Base-by-base conservation (phyloP, 2,113 vertebrate genomes). In the Leiothrix lutea region DNA sequence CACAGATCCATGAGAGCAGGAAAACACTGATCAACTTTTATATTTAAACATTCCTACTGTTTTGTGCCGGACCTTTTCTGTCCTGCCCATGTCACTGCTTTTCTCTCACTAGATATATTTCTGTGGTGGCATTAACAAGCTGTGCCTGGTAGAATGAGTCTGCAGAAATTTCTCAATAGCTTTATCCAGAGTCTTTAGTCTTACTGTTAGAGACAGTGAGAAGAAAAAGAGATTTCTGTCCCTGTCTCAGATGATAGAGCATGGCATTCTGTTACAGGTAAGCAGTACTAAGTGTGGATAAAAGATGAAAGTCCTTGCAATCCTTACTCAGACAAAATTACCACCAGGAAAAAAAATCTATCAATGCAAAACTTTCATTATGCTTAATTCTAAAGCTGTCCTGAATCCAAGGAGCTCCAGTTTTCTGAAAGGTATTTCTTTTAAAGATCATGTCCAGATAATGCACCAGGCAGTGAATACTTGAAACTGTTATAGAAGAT, bases 111-210 rank as follows among this genome's bases (percentile, higher is more conserved):
- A 62, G 75, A 73, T 12, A 38, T 8, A 53, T 79, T 93, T 88
- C 25, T 62, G 21, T 83, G 86, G 62, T 92, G 79, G 50, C 54
- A 90, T 82, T 92, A 93, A 86, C 60, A 92, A 90, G 62, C 74
- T 88, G 71, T 69, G 64, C 50, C 67, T 86, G 58, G 33, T 88
- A 73, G 66, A 90, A 96, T 96, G 88, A 94, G 53, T 94, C 88
- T 86, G 91, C 80, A 94, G 83, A 92, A 92, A 81, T 64, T 93
- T 73, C 86, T 91, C 91, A 77, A 38, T 31, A 91, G 58, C 47
- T 84, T 84, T 91, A 78, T 67, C 56, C 64, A 80, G 50, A 70
- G 60, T 66, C 66, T 48, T 90, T 88, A 79, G 62, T 93, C 67
- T 88, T 73, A 21, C 51, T 92, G 67, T 71, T 69, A 84, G 35